A percentile compares a stretch with the other conserved stretches of the same genome.
These are phyloP conservation scores for Brachypteracias leptosomus DNA, from an alignment of 2,113 vertebrate species.

Conservation along the genomic window DNA sequence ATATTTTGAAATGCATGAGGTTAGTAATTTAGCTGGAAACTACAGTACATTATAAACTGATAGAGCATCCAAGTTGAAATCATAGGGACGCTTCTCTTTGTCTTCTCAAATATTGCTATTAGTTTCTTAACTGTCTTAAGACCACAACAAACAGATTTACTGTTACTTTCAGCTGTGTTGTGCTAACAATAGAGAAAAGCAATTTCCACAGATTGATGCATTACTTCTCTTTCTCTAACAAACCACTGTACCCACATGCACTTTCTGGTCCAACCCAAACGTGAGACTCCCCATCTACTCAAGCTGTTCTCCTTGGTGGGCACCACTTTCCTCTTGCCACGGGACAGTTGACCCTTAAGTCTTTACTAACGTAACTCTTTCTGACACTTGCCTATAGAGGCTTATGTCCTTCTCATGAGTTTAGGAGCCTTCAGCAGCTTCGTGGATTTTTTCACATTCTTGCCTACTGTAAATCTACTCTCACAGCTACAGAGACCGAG, in stretches of 20 bases:
- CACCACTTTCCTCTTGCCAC: not conserved
- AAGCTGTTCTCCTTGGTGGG: not conserved
- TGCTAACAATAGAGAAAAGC: not conserved
- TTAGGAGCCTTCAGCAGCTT: not conserved
- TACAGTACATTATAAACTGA: not conserved
- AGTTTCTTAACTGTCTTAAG: not conserved
- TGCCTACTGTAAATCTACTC: not conserved
- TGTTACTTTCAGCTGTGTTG: not conserved
- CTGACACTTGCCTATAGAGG: not conserved
- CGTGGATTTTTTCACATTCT: not conserved
- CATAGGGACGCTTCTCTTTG: not conserved
- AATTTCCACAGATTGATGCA: not conserved
- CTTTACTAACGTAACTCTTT: not conserved
- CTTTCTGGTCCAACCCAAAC: not conserved
- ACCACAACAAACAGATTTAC: not conserved
- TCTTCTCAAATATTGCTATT: not conserved
- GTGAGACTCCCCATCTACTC: rapidly evolving
- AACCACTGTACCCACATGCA: rapidly evolving
- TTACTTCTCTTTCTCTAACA: not conserved
- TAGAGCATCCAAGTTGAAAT: not conserved
- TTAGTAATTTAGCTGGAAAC: not conserved
- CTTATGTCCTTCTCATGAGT: not conserved
- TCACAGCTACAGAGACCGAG: not conserved
- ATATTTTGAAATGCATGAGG: not conserved
- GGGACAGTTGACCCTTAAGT: not conserved